A percentile compares a stretch with the other conserved stretches of the same genome.
phyloP scores from a whole-genome alignment of 2,888 invertebrate genomes.

The Watsonalla cultraria region DNA sequence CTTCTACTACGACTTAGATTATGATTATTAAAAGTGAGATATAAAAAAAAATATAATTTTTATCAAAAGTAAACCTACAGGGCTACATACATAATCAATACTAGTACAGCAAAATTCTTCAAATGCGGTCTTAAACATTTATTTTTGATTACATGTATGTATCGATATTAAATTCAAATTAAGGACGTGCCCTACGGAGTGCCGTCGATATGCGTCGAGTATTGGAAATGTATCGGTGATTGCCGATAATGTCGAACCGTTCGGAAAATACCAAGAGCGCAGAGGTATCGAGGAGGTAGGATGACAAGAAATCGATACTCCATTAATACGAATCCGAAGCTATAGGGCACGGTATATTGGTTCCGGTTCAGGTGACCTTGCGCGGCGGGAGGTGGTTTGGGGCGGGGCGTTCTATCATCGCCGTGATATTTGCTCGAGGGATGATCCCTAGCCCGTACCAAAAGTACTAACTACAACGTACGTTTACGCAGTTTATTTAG shows the following conservation, averaged over 20 bases:
- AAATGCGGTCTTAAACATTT: too few species aligned
- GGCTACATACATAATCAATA: too few species aligned
- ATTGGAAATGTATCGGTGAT: conserved; percentile 75
- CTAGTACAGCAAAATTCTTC: too few species aligned
- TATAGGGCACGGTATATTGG: conserved; percentile 61
- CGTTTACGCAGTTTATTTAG: too few species aligned
- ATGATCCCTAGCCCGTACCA: too few species aligned
- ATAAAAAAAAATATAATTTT: too few species aligned
- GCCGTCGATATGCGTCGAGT: conserved; percentile 38
- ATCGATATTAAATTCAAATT: background rate
- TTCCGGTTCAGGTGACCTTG: conserved; percentile 54
- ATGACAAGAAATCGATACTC: conserved; percentile 75
- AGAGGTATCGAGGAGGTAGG: conserved; percentile 52
- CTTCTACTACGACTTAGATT: background rate
- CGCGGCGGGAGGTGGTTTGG: conserved; percentile 39
- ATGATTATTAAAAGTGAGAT: background rate
- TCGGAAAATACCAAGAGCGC: conserved; percentile 76
- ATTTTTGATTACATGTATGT: too few species aligned
- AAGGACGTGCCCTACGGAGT: conserved; percentile 3
- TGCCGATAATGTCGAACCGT: conserved; percentile 77
- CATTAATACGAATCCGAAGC: conserved; percentile 66
- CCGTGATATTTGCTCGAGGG: conserved; percentile 30
- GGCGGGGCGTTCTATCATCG: conserved; percentile 24
- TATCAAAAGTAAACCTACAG: too few species aligned
- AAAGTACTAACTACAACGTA: too few species aligned